phyloP scores from a whole-genome alignment of 2,888 invertebrate species.

The Leptura quadrifasciata region DNA sequence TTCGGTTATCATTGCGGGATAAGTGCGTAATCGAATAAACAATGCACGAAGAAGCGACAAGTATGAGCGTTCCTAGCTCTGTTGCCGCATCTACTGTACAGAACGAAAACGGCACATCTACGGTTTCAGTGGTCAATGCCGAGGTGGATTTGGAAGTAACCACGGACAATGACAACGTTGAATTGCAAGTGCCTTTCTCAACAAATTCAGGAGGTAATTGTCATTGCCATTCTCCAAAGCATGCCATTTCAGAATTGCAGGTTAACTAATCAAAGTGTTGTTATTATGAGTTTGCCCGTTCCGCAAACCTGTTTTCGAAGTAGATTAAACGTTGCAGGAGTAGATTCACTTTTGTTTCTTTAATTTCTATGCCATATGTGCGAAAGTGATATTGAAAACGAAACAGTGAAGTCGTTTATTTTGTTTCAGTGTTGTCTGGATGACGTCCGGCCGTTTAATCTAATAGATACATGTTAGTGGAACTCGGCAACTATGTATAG shows the following conservation, averaged over 20 bases:
- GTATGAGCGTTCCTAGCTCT: slow-evolving; percentile 81
- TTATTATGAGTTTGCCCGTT: slow-evolving; percentile 45
- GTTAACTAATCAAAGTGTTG: slow-evolving; percentile 59
- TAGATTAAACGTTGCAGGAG: slow-evolving; percentile 52
- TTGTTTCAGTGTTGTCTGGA: slow-evolving; percentile 18
- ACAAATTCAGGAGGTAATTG: slow-evolving; percentile 78
- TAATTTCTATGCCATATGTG: slow-evolving; percentile 51
- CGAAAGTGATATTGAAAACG: slow-evolving; percentile 62
- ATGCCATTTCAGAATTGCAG: slow-evolving; percentile 62
- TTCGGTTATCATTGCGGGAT: slow-evolving; percentile 71
- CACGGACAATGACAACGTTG: slow-evolving; percentile 78
- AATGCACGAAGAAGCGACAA: slow-evolving; percentile 84
- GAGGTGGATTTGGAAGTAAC: slow-evolving; percentile 75
- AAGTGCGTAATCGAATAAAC: slow-evolving; percentile 73
- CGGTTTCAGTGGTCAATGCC: slow-evolving; percentile 69
- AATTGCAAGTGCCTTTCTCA: slow-evolving; percentile 80
- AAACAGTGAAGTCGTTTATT: slow-evolving; percentile 46
- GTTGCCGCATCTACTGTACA: slow-evolving; percentile 80
- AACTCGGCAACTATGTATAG: slow-evolving; percentile 58
- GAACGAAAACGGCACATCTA: slow-evolving; percentile 69
- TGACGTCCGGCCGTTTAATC: slow-evolving; percentile 39
- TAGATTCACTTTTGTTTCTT: slow-evolving; percentile 63
- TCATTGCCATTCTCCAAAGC: slow-evolving; percentile 51
- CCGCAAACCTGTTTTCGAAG: slow-evolving; percentile 55
- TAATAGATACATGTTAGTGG: slow-evolving; percentile 51